phyloP scores from a whole-genome alignment of 1,140 invertebrate species.

The Drosophila eugracilis region DNA sequence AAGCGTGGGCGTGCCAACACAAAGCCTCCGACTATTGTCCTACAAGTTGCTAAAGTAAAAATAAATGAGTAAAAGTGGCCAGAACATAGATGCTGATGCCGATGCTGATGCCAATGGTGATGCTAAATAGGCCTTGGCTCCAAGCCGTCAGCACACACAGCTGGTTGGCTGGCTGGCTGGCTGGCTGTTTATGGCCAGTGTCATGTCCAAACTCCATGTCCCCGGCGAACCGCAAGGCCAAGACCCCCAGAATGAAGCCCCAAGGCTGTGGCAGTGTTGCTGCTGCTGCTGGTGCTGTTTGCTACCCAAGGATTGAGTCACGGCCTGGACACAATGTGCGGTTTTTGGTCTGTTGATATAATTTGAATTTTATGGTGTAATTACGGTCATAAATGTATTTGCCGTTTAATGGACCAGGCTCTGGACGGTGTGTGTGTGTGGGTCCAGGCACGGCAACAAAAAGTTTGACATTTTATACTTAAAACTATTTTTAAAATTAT shows the following conservation, averaged over 20 bases:
- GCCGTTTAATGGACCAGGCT: constrained; percentile 67
- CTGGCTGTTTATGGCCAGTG: constrained; percentile 44
- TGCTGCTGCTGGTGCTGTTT: not conserved
- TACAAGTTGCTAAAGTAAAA: constrained; percentile 72
- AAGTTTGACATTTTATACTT: accelerated
- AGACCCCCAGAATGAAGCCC: constrained; percentile 26
- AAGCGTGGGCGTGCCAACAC: constrained; percentile 64
- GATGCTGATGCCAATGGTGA: not conserved
- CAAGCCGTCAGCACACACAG: constrained; percentile 28
- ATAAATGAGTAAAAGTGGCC: constrained; percentile 37
- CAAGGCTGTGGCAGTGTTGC: constrained; percentile 7
- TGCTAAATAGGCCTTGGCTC: constrained; percentile 47
- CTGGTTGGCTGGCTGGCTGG: constrained; percentile 23
- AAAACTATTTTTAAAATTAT: no score
- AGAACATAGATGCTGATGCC: constrained; percentile 24
- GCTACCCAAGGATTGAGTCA: constrained; percentile 59
- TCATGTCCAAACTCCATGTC: constrained; percentile 52
- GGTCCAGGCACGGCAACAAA: constrained; percentile 23
- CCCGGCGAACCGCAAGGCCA: constrained; percentile 57
- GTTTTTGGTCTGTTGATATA: constrained; percentile 80
- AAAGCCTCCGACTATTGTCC: constrained; percentile 78
- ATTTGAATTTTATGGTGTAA: constrained; percentile 85
- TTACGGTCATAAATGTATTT: constrained; percentile 84
- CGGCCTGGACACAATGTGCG: constrained; percentile 66
- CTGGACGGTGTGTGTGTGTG: constrained; percentile 16